These are phyloP conservation scores for Nasonia oneida DNA, from an alignment of 2,888 invertebrate species.

Conservation along the genomic window DNA sequence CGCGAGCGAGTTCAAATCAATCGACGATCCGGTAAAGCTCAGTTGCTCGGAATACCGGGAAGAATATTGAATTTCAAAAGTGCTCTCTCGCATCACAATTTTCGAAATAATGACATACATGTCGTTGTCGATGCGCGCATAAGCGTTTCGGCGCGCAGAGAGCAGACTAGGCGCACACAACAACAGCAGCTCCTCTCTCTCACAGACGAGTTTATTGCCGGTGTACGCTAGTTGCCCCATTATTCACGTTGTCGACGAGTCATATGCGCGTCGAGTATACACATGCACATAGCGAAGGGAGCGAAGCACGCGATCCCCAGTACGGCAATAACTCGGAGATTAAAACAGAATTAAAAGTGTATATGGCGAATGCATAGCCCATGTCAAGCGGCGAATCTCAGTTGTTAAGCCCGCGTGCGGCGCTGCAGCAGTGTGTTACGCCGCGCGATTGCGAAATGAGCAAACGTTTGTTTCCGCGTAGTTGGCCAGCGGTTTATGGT, in stretches of 20 bases:
- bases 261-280: constrained; percentile 64
- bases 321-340: constrained; percentile 78
- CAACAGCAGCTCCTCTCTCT: not conserved
- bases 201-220: constrained; percentile 66
- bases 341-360: constrained; percentile 77
- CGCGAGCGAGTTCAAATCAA: not conserved
- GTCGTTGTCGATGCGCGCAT: constrained; percentile 1
- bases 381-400: constrained; percentile 61
- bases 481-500: not conserved
- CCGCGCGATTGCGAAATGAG: constrained; percentile 65
- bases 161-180: not conserved
- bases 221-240: constrained; percentile 65
- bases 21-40: not conserved
- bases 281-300: constrained; percentile 65
- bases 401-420: constrained; percentile 66
- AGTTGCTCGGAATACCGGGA: not conserved
- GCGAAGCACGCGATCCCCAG: constrained; percentile 66
- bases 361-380: constrained; percentile 13
- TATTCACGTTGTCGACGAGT: constrained; percentile 70
- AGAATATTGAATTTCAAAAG: not conserved
- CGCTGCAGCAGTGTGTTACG: constrained; percentile 44
- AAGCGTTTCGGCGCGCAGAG: not conserved
- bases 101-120: constrained; percentile 8
- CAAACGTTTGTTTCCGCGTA: constrained; percentile 54
- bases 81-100: not conserved